Evolutionary conservation across 1,140 invertebrate genomes (phyloP), one percentile per base, ranked within the genome.

Genomic region (roundworm (Caenorhabditis elegans)): DNA sequence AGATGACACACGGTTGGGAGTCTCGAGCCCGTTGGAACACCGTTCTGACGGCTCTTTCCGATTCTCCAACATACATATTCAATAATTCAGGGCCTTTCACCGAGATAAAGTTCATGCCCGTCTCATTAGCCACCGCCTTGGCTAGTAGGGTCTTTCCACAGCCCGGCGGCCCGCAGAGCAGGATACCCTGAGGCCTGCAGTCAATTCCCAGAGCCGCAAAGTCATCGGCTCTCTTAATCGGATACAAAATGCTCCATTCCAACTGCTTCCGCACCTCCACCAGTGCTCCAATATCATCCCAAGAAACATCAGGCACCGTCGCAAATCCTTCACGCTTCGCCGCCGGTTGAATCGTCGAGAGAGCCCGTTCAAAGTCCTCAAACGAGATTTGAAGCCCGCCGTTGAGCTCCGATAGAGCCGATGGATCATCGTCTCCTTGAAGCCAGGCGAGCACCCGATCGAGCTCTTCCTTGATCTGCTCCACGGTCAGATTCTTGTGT

Each of bases 11-110:
- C 0, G 98, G 98, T 0, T 95, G 92, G 0, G 96, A 98, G 90
- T 97, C 97, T 51, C 94, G 91, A 0, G 97, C 98, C 84, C 96
- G 92, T 88, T 95, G 93, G 90, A 99, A 99, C 87, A 96, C 95
- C 26, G 95, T 94, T 46, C 98, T 91, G 0, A 99, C 95, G 3
- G 96, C 96, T 87, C 95, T 92, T 91, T 99, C 98, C 92, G 96
- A 98, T 91, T 99, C 98, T 83, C 98, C 98, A 39, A 99, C 95
- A 91, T 99, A 99, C 95, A 97, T 98, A 88, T 96, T 98, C 26
- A 98, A 91, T 28, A 98, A 90, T 91, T 98, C 96, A 11, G 96
- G 96, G 15, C 96, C 97, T 91, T 98, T 98, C 13, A 98, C 95
- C 17, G 95, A 96, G 84, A 98, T 96, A 86, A 98, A 98, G 90